phyloP scores from a whole-genome alignment of 2,888 invertebrate species.

The Polia nebulosa region DNA sequence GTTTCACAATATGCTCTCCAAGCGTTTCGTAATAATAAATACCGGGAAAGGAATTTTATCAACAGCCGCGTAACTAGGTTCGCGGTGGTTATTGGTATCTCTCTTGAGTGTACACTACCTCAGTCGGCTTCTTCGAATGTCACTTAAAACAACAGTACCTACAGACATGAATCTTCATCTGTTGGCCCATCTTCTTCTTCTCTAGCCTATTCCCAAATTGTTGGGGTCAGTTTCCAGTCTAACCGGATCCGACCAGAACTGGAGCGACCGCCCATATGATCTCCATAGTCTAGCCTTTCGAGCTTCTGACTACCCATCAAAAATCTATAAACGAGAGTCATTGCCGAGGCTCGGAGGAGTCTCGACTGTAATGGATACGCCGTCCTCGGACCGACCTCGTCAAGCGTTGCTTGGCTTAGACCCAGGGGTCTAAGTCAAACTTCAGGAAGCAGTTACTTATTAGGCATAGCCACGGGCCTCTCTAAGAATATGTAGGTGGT shows the following conservation, averaged over 20 bases:
- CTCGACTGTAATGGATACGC: background rate
- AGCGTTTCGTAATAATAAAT: slow-evolving; percentile 75
- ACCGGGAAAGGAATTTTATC: slow-evolving; percentile 75
- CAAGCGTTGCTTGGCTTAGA: background rate
- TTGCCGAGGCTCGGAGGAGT: background rate
- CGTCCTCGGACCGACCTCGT: background rate
- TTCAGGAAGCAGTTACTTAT: too few species aligned
- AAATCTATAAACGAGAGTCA: background rate
- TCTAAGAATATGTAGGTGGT: background rate
- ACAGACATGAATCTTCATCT: background rate
- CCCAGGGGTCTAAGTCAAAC: too few species aligned
- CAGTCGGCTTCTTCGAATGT: background rate
- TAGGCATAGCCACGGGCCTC: background rate
- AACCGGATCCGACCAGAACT: background rate
- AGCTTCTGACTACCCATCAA: too few species aligned
- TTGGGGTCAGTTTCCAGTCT: background rate
- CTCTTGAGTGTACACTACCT: slow-evolving; percentile 14
- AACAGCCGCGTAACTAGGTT: slow-evolving; percentile 69
- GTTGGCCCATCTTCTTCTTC: background rate
- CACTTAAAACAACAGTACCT: background rate
- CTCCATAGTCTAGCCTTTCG: too few species aligned
- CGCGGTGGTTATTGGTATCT: slow-evolving; percentile 15
- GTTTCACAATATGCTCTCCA: slow-evolving; percentile 75
- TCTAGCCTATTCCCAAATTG: background rate
- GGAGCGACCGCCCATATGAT: too few species aligned